Percentiles rank a stretch among this genome's conserved stretches.
These are phyloP conservation scores for Galago senegalensis DNA, from an alignment of 2,797 vertebrate species.

Conservation along the genomic window DNA sequence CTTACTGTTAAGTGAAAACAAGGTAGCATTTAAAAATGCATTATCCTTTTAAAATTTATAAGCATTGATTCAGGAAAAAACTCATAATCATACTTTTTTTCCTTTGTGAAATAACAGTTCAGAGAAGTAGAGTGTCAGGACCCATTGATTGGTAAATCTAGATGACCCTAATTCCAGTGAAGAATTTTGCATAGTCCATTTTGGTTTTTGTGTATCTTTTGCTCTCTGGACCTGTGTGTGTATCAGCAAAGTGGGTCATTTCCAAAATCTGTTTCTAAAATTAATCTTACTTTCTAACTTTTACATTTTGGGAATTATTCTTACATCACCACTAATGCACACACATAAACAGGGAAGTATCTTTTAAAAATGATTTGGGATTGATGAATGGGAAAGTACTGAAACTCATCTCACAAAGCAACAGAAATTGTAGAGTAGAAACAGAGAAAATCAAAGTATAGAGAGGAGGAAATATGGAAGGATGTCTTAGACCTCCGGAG, in stretches of 20 bases:
- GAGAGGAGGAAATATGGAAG: not conserved
- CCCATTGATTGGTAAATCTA: not conserved
- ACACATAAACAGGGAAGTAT: not conserved
- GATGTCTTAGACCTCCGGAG: not conserved
- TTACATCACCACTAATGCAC: not conserved
- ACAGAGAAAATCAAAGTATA: not conserved
- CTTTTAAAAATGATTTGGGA: not conserved
- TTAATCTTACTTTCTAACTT: constrained; percentile 28
- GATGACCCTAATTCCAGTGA: not conserved
- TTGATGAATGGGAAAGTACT: not conserved
- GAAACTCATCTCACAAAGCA: not conserved
- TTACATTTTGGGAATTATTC: constrained; percentile 2
- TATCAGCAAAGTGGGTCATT: not conserved
- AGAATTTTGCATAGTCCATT: not conserved
- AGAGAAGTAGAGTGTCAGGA: not conserved
- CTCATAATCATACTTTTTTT: not conserved
- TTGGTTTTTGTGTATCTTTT: not conserved
- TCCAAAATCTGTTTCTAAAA: constrained; percentile 30
- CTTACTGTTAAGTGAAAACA: not conserved
- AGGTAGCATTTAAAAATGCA: not conserved
- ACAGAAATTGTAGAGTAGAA: not conserved
- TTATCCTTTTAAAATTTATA: not conserved
- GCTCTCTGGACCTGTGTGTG: not conserved
- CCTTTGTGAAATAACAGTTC: not conserved
- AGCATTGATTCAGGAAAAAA: constrained; percentile 6